A percentile compares a stretch with the other conserved stretches of the same genome.
These are phyloP conservation scores for Cephus sareptanus DNA, from an alignment of 2,888 invertebrate species.

Conservation along the genomic window DNA sequence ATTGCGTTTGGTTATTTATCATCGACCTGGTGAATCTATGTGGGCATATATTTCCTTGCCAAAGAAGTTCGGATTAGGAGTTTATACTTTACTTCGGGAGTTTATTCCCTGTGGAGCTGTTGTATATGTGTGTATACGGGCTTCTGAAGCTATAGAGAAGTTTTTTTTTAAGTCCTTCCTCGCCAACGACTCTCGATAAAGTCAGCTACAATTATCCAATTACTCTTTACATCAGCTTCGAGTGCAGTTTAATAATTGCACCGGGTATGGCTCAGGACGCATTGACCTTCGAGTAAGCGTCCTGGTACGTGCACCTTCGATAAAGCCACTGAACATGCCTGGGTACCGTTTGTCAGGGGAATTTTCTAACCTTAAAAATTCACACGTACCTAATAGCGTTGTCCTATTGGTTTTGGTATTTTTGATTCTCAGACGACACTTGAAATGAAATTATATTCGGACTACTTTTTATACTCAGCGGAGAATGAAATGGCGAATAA, in stretches of 20 bases:
- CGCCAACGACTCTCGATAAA: background rate
- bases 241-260: constrained; percentile 49
- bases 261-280: constrained; percentile 28
- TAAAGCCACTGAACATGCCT: background rate
- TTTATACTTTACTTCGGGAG: background rate
- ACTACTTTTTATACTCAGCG: background rate
- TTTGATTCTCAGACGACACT: background rate
- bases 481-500: background rate
- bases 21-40: background rate
- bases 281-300: constrained; percentile 24
- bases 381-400: background rate
- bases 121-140: background rate
- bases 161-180: background rate
- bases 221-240: constrained; percentile 44
- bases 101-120: background rate
- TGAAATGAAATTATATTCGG: background rate
- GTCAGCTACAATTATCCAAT: constrained; percentile 49
- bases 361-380: background rate
- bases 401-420: background rate
- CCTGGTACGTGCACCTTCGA: background rate
- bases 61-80: background rate
- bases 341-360: background rate
- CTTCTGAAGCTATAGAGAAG: background rate
- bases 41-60: background rate
- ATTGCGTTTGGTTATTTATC: background rate